A percentile compares a stretch with the other conserved stretches of the same genome.
These are phyloP conservation scores for Troglohyphantes excavatus DNA, from an alignment of 2,888 invertebrate species.

Conservation along the genomic window DNA sequence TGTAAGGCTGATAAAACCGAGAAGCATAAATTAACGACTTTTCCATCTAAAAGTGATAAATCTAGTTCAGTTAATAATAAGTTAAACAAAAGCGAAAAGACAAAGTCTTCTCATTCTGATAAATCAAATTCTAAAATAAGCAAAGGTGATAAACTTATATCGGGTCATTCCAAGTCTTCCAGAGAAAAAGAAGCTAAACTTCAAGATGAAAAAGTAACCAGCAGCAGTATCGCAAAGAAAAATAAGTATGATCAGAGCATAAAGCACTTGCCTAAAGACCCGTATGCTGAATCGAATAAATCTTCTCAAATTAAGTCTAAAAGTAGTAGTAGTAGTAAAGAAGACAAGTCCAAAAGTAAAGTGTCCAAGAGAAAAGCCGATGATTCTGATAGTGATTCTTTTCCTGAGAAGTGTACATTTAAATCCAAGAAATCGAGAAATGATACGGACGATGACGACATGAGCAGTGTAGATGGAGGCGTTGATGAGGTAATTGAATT, in stretches of 20 bases:
- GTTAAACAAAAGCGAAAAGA: constrained; percentile 30
- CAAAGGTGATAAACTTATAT: constrained; percentile 5
- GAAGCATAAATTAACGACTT: background rate
- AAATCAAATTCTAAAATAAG: constrained; percentile 7
- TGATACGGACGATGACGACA: background rate
- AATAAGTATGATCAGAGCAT: constrained; percentile 1
- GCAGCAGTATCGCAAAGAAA: constrained; percentile 56
- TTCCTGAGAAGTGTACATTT: background rate
- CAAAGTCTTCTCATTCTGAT: constrained; percentile 12
- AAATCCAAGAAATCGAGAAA: background rate
- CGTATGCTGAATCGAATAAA: background rate
- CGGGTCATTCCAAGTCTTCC: constrained; percentile 3
- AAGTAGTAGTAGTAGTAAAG: constrained; percentile 1
- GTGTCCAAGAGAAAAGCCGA: constrained; percentile 25
- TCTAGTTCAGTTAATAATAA: constrained; percentile 8
- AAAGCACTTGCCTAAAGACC: constrained; percentile 15
- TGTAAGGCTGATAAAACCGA: constrained; percentile 1
- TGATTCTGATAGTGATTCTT: constrained; percentile 17
- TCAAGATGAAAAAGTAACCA: constrained; percentile 62
- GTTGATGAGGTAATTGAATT: constrained; percentile 15
- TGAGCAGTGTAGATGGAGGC: background rate
- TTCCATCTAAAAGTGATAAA: constrained; percentile 3
- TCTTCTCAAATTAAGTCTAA: background rate
- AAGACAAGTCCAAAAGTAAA: background rate
- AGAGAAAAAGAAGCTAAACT: constrained; percentile 35